phyloP scores from a whole-genome alignment of 2,888 invertebrate species.

The Oligia strigilis region DNA sequence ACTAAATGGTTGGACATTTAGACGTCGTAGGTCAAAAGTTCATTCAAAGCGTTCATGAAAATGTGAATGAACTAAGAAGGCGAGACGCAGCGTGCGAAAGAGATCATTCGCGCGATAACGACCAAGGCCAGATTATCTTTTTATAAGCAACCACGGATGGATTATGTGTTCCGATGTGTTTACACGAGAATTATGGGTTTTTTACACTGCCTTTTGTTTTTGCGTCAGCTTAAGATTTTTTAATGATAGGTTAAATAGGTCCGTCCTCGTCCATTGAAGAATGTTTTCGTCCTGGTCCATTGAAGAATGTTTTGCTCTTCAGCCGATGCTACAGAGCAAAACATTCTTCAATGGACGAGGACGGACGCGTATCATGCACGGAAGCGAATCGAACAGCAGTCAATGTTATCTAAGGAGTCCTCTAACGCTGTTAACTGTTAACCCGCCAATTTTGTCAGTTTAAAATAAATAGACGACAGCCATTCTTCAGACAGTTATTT shows the following conservation, averaged over 20 bases:
- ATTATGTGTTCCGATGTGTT: constrained; percentile 33
- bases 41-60: constrained; percentile 58
- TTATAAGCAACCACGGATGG: constrained; percentile 39
- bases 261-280: background rate
- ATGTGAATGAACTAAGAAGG: constrained; percentile 69
- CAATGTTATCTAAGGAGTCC: background rate
- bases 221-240: background rate
- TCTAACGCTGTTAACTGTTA: background rate
- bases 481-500: background rate
- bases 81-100: constrained; percentile 65
- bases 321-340: too few relatives aligned
- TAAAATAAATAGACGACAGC: too few relatives aligned
- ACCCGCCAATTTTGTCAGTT: background rate
- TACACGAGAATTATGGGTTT: constrained; percentile 25
- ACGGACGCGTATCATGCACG: too few relatives aligned
- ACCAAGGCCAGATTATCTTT: constrained; percentile 63
- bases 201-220: constrained; percentile 7
- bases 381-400: background rate
- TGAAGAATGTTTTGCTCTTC: background rate
- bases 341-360: too few relatives aligned
- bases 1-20: constrained; percentile 47
- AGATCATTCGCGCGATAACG: constrained; percentile 62
- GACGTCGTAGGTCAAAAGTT: constrained; percentile 61
- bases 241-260: background rate
- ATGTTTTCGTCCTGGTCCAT: background rate